phyloP scores from a whole-genome alignment of 2,113 vertebrate genomes.

The Dipodomys spectabilis region DNA sequence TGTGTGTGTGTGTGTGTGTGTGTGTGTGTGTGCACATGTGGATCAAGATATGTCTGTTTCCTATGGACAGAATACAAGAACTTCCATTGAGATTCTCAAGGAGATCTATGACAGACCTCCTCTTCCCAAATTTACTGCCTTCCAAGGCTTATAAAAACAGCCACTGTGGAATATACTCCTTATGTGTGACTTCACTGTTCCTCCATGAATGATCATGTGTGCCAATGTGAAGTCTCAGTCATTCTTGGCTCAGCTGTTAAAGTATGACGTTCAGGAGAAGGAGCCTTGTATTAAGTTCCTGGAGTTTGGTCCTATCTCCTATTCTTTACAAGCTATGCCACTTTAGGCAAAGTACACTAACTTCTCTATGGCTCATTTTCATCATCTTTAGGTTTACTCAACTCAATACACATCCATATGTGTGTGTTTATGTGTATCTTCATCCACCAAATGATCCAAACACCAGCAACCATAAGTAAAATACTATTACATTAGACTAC shows the following conservation, averaged over 20 bases:
- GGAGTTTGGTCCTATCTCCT: not conserved
- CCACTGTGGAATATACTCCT: not conserved
- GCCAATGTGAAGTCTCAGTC: not conserved
- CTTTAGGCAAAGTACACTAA: not conserved
- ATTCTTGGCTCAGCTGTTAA: not conserved
- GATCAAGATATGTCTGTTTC: slow-evolving; percentile 18
- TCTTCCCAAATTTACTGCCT: not conserved
- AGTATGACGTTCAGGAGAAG: not conserved
- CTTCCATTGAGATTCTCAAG: slow-evolving; percentile 1
- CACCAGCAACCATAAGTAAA: slow-evolving; percentile 25
- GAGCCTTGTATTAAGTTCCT: not conserved
- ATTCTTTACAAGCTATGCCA: not conserved
- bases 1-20: not conserved
- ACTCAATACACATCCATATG: not conserved
- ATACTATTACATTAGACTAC: slow-evolving; percentile 1
- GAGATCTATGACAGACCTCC: not conserved
- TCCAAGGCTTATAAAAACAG: not conserved
- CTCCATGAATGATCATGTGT: not conserved
- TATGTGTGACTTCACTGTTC: not conserved
- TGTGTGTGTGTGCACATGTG: not conserved
- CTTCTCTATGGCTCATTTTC: not conserved
- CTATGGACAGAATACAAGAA: not conserved
- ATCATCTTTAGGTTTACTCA: slow-evolving; percentile 2
- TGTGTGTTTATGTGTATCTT: not conserved
- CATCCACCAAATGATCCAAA: slow-evolving; percentile 2